Base-by-base conservation (phyloP, 2,113 vertebrate genomes). In the Crocuta crocuta region DNA sequence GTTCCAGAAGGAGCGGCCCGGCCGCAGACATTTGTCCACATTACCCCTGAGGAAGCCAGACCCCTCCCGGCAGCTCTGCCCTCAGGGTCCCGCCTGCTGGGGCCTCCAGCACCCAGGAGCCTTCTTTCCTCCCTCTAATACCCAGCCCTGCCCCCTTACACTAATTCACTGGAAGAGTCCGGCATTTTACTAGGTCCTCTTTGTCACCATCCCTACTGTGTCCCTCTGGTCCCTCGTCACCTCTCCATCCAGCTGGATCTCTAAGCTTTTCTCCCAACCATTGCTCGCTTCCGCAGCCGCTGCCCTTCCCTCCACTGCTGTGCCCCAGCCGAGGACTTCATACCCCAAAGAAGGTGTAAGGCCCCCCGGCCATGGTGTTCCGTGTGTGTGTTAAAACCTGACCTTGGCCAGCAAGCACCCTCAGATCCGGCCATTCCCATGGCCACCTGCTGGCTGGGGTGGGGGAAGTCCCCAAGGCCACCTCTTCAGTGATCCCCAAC, bases 1-100 rank as follows among this genome's bases (percentile, higher is more conserved):
- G 88, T 98, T 98, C 98, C 98, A 98, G 98, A 97, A 98, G 98
- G 97, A 95, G 85, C 85, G 21, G 85, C 97, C 71, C 39, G 39
- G 39, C 39, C 39, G 80, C 97, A 95, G 48, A 78, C 97, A 95
- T 98, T 97, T 88, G 85, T 97, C 98, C 96, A 33, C 79, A 65
- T 98, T 93, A 93, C 96, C 96, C 90, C 89, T 31, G 96, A 97
- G 95, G 97, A 82, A 88, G 95, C 98, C 96, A 33, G 94, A 33
- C 89, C 26, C 11, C 4, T 2, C 79, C 68, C 76, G 16, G 7
- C 33, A 9, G 24, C 66, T 63, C 16, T 26, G 33, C 0, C 0
- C 11, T 33, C 16, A 0, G 2, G 4, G 10, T 45, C 45, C 35
- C 23, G 1, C 10, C 12, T 13, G 10, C 43, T 5, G 7, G 15